Evolutionary conservation across 2,888 invertebrate genomes (phyloP), one percentile per base, ranked within the genome.

Genomic region (Amorpha juglandis): DNA sequence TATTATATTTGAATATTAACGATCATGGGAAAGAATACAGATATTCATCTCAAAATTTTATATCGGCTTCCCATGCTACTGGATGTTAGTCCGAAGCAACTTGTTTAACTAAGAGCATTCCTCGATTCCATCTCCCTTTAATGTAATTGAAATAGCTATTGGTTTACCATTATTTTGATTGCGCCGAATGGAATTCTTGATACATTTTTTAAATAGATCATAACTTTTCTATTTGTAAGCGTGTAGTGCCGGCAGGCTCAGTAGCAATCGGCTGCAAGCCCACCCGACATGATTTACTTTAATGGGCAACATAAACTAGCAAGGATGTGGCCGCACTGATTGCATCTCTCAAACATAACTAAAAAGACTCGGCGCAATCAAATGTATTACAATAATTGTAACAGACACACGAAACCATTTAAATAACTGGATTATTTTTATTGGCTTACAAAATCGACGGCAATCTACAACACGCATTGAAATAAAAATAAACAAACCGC

Each of bases 1-100:
- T 77, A 70, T 77, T 72, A 70, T 75, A 81, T 89, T 90, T 88
- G 80, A 88, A 88, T 89, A 86, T 86, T 85, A 87, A 89, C 84
- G 82, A 80, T 76, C 91, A 85, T 92, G 92, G 87, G 92, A 92
- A 92, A 52, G 71, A 74, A 9, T 7, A 9, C 70, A 70, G 68
- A 63, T 68, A 73, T 42, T 63, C 27, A 63, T 68, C 62, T 52
- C 38, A 27, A 58, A 19, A 35, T 16, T 11, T 50, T 48, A 48
- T 33, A 53, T 45, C 9, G 8, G 21, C 27, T 55, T 53, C 45
- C 52, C 45, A 50, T 27, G 45, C 45, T n/a, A 16, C 63, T 63
- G 6, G 1, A 27, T 27, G 27, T 27, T 27, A 1, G 6, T 35
- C 16, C 19, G 38, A 53, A 7, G 33, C 51, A 51, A 21, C n/a